A percentile compares a stretch with the other conserved stretches of the same genome.
Evolutionary conservation across 2,113 vertebrate species (phyloP).

Genomic region (Brachirus orientalis): DNA sequence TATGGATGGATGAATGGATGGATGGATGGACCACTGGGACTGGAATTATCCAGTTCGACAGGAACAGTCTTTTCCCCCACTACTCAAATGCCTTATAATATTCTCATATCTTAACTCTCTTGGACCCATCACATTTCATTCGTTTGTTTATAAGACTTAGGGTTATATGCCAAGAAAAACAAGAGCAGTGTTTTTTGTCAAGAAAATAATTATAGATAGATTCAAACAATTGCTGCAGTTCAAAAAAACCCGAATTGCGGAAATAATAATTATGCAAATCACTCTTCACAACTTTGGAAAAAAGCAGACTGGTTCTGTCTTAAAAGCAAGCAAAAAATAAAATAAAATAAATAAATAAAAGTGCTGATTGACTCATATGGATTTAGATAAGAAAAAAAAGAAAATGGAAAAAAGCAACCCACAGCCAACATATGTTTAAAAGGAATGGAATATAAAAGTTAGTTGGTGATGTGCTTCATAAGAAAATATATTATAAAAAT

Average conservation of each 20-base stretch:
- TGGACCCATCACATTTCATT: slow-evolving; percentile 29
- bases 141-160: slow-evolving; percentile 34
- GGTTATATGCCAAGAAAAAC: slow-evolving; percentile 21
- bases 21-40: slow-evolving; percentile 6
- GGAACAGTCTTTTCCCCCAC: no score
- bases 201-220: slow-evolving; percentile 18
- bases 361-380: slow-evolving; percentile 9
- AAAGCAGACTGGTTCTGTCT: not conserved
- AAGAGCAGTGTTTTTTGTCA: slow-evolving; percentile 13
- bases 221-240: slow-evolving; percentile 23
- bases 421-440: not conserved
- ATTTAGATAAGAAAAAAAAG: slow-evolving; percentile 12
- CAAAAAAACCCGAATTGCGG: slow-evolving; percentile 19
- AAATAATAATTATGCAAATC: slow-evolving; percentile 33
- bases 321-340: no score
- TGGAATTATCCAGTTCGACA: no score
- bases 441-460: no score
- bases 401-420: not conserved
- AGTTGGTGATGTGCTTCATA: no score
- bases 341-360: slow-evolving; percentile 30
- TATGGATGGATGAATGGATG: slow-evolving; percentile 1
- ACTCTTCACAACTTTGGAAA: slow-evolving; percentile 10
- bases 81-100: no score
- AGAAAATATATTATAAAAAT: no score
- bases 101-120: slow-evolving; percentile 11